These are phyloP conservation scores for Mormoops blainvillei DNA, from an alignment of 2,113 vertebrate genomes.

Conservation along the genomic window DNA sequence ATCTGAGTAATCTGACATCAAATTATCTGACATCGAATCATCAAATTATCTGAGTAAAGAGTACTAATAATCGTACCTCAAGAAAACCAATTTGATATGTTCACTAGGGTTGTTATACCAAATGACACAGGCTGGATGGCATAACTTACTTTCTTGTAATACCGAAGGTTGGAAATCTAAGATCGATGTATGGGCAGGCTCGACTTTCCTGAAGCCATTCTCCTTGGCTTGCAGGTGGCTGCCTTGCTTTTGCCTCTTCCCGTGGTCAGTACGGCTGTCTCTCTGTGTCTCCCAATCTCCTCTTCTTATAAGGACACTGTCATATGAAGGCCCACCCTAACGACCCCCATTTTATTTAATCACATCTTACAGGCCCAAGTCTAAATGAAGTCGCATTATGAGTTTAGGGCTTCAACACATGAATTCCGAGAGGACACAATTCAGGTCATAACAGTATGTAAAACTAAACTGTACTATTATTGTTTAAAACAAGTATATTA, in stretches of 20 bases:
- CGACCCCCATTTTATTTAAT: no score
- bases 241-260: background rate
- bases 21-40: background rate
- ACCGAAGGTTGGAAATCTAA: background rate
- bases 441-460: background rate
- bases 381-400: no score
- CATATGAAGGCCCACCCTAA: background rate
- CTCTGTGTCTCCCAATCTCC: background rate
- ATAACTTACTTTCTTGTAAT: background rate
- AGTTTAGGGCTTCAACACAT: no score
- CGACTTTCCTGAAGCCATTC: background rate
- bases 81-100: background rate
- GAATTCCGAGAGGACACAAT: no score
- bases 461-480: background rate
- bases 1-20: background rate
- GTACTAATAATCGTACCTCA: background rate
- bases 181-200: background rate
- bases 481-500: background rate
- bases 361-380: no score
- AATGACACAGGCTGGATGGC: background rate
- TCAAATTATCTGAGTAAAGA: background rate
- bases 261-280: background rate
- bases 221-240: background rate
- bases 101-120: background rate
- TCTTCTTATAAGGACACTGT: background rate